These are phyloP conservation scores for Sardina pilchardus DNA, from an alignment of 2,113 vertebrate species.

Conservation along the genomic window DNA sequence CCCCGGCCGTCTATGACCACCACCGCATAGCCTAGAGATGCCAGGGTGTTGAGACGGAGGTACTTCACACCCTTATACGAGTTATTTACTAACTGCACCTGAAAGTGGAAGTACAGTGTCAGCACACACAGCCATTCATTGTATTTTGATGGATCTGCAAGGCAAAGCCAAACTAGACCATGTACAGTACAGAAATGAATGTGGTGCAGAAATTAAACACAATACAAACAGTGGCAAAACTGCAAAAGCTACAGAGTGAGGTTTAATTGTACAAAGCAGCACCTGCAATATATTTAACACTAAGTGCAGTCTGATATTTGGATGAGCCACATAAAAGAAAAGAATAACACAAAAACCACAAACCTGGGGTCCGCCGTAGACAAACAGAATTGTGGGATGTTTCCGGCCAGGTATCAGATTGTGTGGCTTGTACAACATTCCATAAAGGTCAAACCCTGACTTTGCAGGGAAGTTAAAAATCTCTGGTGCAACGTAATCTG, in stretches of 20 bases:
- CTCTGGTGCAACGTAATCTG: slow-evolving; percentile 90
- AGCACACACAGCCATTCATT: neutral
- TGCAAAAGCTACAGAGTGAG: neutral
- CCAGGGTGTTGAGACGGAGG: slow-evolving; percentile 89
- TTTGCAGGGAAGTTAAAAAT: slow-evolving; percentile 91
- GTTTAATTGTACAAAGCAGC: neutral
- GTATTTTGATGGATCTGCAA: neutral
- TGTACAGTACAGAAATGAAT: too few relatives aligned
- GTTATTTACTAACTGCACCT: slow-evolving; percentile 98
- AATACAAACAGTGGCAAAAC: neutral
- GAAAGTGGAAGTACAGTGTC: neutral
- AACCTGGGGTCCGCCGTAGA: slow-evolving; percentile 96
- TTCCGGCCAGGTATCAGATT: slow-evolving; percentile 86
- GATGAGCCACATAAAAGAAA: neutral
- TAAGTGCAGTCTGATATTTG: neutral
- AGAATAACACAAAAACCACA: neutral
- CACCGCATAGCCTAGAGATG: slow-evolving; percentile 92
- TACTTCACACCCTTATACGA: slow-evolving; percentile 98
- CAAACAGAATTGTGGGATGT: slow-evolving; percentile 93
- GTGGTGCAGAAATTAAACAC: neutral
- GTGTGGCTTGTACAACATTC: slow-evolving; percentile 96
- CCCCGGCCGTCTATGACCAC: slow-evolving; percentile 94
- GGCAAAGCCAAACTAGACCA: neutral
- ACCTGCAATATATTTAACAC: neutral
- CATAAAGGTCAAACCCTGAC: slow-evolving; percentile 86